A percentile compares a stretch with the other conserved stretches of the same genome.
These are phyloP conservation scores for Phrynosoma platyrhinos DNA, from an alignment of 2,113 vertebrate genomes.

Conservation along the genomic window DNA sequence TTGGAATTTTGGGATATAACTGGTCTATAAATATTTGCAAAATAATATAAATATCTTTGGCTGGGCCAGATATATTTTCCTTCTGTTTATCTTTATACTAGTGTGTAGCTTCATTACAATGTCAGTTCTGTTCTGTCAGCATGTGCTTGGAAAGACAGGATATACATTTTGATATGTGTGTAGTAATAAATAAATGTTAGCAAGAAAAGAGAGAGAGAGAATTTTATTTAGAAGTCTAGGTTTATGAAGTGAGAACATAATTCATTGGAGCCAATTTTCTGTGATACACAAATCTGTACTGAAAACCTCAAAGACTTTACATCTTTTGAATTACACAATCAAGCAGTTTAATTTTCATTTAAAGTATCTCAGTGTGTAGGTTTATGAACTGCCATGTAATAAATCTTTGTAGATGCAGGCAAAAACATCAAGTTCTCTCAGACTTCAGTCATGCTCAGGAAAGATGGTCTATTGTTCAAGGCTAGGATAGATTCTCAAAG, in stretches of 20 bases:
- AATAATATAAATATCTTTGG: not conserved
- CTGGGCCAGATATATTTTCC: not conserved
- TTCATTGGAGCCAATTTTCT: slow-evolving; percentile 25
- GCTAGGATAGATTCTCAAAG: fast-evolving
- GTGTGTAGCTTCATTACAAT: not conserved
- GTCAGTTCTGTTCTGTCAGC: not conserved
- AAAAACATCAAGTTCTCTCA: slow-evolving; percentile 21
- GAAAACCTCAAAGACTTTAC: not conserved
- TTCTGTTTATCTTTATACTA: not conserved
- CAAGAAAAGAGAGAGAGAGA: not conserved
- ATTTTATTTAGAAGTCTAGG: fast-evolving
- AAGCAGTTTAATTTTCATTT: not conserved
- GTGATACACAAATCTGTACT: not conserved
- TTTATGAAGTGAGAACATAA: not conserved
- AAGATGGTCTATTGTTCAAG: slow-evolving; percentile 13
- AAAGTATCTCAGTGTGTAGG: slow-evolving; percentile 6
- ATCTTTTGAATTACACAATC: not conserved
- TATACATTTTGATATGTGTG: not conserved
- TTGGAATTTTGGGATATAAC: no score
- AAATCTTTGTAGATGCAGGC: slow-evolving; percentile 9
- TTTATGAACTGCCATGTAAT: slow-evolving; percentile 3
- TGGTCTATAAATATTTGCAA: not conserved
- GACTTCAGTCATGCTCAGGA: slow-evolving; percentile 39
- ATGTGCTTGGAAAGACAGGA: not conserved
- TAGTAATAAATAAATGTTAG: not conserved